Base-by-base conservation (phyloP, 37 sponge, comb jelly and placozoan genomes). In the Halichondria panicea region DNA sequence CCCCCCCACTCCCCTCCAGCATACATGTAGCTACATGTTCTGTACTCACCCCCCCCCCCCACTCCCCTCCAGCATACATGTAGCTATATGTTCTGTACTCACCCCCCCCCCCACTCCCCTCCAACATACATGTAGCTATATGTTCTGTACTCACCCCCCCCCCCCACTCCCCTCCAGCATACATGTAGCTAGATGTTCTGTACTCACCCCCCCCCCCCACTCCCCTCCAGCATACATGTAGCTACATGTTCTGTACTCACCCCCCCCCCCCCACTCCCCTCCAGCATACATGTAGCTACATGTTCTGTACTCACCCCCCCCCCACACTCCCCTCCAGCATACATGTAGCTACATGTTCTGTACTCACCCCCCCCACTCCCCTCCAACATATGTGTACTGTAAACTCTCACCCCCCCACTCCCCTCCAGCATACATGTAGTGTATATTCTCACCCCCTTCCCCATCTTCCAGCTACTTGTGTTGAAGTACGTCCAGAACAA, bases 401-500 rank as follows among this genome's bases (percentile, higher is more conserved):
- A n/a, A n/a, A n/a, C n/a, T n/a, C n/a, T n/a, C n/a, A n/a, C n/a
- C n/a, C n/a, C n/a, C n/a, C n/a, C n/a, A n/a, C n/a, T n/a, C n/a
- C n/a, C n/a, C n/a, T n/a, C n/a, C n/a, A n/a, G n/a, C n/a, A n/a
- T n/a, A n/a, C n/a, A n/a, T n/a, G n/a, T n/a, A n/a, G n/a, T n/a
- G n/a, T n/a, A n/a, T n/a, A 8, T n/a, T n/a, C 27, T 8, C 8
- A 59, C 7, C 22, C 22, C 8, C 21, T 37, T 53, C 43, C 57
- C 21, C 40, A 24, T 55, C 40, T 33, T 2, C 0, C 48, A 95
- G 96, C 81, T 95, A 7, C 62, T 92, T 58, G 84, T 95, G 0
- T 78, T 95, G 33, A 95, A 95, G 79, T 95, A 95, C 68, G 96
- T 95, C 0, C 96, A 95, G 73, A 95, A 95, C 67, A 92, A 92